These are phyloP conservation scores for Sepiola atlantica DNA, from an alignment of 2,888 invertebrate species.

Conservation along the genomic window DNA sequence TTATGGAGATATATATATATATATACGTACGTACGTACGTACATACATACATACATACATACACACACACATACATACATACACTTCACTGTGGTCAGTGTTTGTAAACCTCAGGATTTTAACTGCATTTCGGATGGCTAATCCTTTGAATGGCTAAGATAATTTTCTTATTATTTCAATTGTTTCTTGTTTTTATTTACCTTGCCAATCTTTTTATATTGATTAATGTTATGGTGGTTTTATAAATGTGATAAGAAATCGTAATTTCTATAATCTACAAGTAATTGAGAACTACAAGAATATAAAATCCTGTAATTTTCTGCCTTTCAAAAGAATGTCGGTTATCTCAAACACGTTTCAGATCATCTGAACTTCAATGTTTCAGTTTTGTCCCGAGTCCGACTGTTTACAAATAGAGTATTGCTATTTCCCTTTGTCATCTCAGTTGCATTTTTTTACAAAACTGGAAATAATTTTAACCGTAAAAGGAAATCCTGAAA, in stretches of 20 bases:
- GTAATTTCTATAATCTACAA: background rate
- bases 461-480: no score
- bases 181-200: no score
- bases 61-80: background rate
- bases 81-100: background rate
- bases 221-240: background rate
- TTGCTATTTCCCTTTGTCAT: no score
- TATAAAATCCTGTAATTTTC: background rate
- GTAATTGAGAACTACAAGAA: background rate
- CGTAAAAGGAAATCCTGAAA: no score
- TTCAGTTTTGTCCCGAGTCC: no score
- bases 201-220: background rate
- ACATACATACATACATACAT: background rate
- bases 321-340: background rate
- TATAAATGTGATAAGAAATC: background rate
- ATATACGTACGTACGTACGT: background rate
- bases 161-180: no score
- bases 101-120: background rate
- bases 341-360: no score
- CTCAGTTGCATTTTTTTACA: no score
- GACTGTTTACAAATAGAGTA: no score
- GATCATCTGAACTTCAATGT: no score
- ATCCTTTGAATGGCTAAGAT: no score
- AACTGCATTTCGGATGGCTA: no score
- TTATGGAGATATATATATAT: background rate